Evolutionary conservation across 1,140 invertebrate species (phyloP), one percentile per base, ranked within the genome.

Genomic region (Aphaenogaster rudis): DNA sequence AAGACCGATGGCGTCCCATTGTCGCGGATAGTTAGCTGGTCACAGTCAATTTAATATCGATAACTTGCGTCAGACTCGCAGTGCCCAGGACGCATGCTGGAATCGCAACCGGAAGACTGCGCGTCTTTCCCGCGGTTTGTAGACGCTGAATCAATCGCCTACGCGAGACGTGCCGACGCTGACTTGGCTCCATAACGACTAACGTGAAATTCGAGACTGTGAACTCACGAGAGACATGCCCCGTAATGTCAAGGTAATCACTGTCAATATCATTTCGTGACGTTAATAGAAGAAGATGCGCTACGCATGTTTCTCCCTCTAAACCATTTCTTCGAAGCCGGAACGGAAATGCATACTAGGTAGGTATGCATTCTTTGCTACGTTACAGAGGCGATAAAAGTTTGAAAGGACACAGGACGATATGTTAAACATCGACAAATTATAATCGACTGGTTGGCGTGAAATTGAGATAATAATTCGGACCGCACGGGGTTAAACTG

Each of bases 101-200:
- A 81, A 69, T 80, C 66, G 85, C 54, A 76, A 77, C 69, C 50
- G 39, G 17, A 45, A 50, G 33, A 42, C 54, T 59, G 64, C 54
- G 64, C 36, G 79, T 90, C 81, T 91, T 86, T 76, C 45, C 52
- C 13, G 45, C 54, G 66, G 85, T 28, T 89, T 92, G 91, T 85
- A 93, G 91, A 92, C 88, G 86, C 90, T 21, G 87, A 93, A 87
- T 87, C 86, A 59, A 61, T 28, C 88, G 87, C 88, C 91, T 57
- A 88, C 85, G 90, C 88, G 87, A 88, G 52, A 74, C 81, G 72
- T 88, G 91, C 81, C 88, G 86, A 92, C 81, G 81, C 87, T 59
- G 82, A 64, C 86, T 42, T 67, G 85, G 88, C 91, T 88, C 79
- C 82, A 76, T 88, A 81, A 86, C 64, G 74, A 76, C 71, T 78